Evolutionary conservation across 2,113 vertebrate genomes (phyloP), one percentile per base, ranked within the genome.

Genomic region (Platichthys flesus): DNA sequence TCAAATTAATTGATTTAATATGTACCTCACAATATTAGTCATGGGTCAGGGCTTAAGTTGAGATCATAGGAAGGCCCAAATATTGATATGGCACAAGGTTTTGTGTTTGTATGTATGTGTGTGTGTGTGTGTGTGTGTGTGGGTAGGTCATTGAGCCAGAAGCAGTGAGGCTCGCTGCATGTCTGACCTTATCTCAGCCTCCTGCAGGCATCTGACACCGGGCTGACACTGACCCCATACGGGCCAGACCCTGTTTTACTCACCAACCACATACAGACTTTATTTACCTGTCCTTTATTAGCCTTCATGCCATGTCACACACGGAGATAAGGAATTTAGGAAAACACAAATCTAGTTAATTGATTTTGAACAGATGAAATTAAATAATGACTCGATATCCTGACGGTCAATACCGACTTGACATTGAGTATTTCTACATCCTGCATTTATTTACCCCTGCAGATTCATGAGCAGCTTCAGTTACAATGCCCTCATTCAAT

Each of bases 171-270:
- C 26, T 57, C 60, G 9, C 71, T 68, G 62, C 45, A 69, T 71
- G 59, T 61, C 35, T 82, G 76, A 84, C 84, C 72, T 89, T 81
- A 82, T 49, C 26, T 57, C 14, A 2, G 66, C 71, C 57, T 79
- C 75, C 58, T 1, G 26, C 54, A 73, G 74, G 26, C 63, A 68
- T 66, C 4, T 45, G 67, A 84, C 70, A 69, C 62, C 12, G 26
- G 26, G 52, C 55, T 73, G 76, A 81, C 64, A 60, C 71, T 76
- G 74, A 79, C 74, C 79, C 20, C 54, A 55, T 74, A 24, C 20
- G 0, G 56, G 26, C 64, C 49, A 69, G 64, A 67, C 0, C 2
- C 55, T 24, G 60, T 14, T 20, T 35, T 24, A 37, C 40, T 12
- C 21, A 10, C 31, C 69, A 56, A 61, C 5, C 58, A 74, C 66